Percentiles rank a stretch among this genome's conserved stretches.
These are phyloP conservation scores for Drosophila recens DNA, from an alignment of 2,888 invertebrate species.

Conservation along the genomic window DNA sequence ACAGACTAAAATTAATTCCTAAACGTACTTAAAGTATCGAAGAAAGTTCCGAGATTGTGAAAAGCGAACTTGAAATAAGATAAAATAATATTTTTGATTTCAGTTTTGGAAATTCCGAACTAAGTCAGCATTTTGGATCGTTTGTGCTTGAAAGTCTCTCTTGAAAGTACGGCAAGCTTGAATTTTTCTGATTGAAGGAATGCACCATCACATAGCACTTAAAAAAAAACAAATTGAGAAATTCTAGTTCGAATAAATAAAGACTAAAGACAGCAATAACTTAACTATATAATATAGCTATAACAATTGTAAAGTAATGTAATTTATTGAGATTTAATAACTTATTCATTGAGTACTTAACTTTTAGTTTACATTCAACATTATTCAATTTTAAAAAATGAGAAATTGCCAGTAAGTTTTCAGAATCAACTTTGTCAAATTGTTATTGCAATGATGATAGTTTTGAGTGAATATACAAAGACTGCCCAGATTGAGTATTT, in stretches of 20 bases:
- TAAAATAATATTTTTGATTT: too few species aligned
- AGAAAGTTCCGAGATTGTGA: too few species aligned
- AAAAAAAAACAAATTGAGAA: neutral
- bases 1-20: too few species aligned
- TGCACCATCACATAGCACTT: too few species aligned
- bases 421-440: conserved; percentile 20
- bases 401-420: conserved; percentile 7
- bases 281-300: neutral
- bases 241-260: neutral
- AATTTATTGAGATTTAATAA: neutral
- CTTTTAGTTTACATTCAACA: neutral
- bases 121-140: too few species aligned
- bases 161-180: too few species aligned
- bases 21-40: too few species aligned
- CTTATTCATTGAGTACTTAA: conserved; percentile 9
- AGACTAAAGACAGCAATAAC: neutral
- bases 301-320: neutral
- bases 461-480: conserved; percentile 25
- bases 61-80: too few species aligned
- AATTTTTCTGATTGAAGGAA: too few species aligned
- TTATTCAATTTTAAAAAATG: neutral
- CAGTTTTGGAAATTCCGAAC: too few species aligned
- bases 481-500: conserved; percentile 12
- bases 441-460: conserved; percentile 25
- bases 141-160: too few species aligned